Evolutionary conservation across 1,140 invertebrate genomes (phyloP), one percentile per base, ranked within the genome.

Genomic region (Heliconius hermathena): DNA sequence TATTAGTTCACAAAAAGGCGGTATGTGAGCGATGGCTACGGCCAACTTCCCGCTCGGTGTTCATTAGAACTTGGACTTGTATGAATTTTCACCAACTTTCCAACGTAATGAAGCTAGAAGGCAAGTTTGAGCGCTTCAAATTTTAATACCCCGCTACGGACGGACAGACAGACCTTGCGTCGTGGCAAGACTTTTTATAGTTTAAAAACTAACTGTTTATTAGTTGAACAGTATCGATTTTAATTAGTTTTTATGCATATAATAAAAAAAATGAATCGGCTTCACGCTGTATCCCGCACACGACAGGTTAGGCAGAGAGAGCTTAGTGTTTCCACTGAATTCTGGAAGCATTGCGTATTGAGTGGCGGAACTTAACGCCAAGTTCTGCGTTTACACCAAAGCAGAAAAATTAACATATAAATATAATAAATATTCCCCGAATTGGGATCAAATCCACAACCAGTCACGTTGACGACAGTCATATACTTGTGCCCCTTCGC

Each of bases 11-110:
- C 85, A 90, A 89, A 91, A 90, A 88, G 88, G 83, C 85, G 75
- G 46, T 84, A 78, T 82, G 81, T 86, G 85, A 90, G 85, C 84
- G 85, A 85, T 87, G 76, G 84, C 83, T 82, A 76, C 80, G 87
- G 57, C 79, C 84, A 93, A 94, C 90, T 93, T 90, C 80, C 85
- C 84, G 85, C 81, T 86, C 87, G 89, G 87, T 91, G 93, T 93
- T 94, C 93, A 93, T 93, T 94, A 94, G 91, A 94, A 93, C 89
- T 94, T 93, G 88, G 87, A 90, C 90, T 93, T 93, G 91, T 89
- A 92, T 92, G 91, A 92, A 93, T 93, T 93, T 92, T 89, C 85
- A 87, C 81, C 88, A 94, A 93, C 91, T 93, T 94, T 94, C 89
- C 89, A 22, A 87, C 88, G 87, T 94, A 93, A 94, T 92, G 91